Base-by-base conservation (phyloP, 2,113 vertebrate species). In the Nothoprocta perdicaria region DNA sequence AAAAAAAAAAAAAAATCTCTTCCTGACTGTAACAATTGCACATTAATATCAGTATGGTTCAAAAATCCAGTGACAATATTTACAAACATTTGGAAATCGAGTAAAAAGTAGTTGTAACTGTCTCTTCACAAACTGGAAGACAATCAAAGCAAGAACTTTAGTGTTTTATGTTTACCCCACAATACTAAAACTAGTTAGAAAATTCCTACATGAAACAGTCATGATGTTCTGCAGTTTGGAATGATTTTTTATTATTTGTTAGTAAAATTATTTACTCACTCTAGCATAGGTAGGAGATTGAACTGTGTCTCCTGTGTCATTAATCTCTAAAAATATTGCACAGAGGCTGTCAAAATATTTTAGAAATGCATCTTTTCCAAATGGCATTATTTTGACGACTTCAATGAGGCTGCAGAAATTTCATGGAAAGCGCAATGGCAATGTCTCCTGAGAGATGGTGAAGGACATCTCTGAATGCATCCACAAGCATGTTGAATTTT, bases 321-420 rank as follows among this genome's bases (percentile, higher is more conserved):
- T 89, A 65, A 48, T 72, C 61, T 83, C 80, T 43, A 80, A 71
- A 96, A 88, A 87, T 19, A 33, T 21, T 78, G 22, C 21, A 72
- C 13, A 55, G 27, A 33, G 85, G 11, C n/a, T 80, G 15, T 52
- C 87, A 81, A 91, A 92, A 85, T 87, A 92, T 83, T 93, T 55
- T 46, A 88, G 29, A 90, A 89, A 5, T 5, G 8, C 7, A 14
- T 66, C 11, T 84, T 91, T 92, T 90, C n/a, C 84, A 73, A 86
- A 33, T 84, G 55, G 86, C 14, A n/a, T 94, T 95, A 68, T 96
- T 95, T 93, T 90, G 67, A 73, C 88, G 80, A 43, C 87, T 95
- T 86, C 65, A 89, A 86, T 57, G 81, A 60, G 63, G 6, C 86
- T 84, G 26, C 35, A 80, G 80, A 84, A 24, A 41, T 84, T 84